These are phyloP conservation scores for Drosophila pandora DNA, from an alignment of 1,140 invertebrate species.

Conservation along the genomic window DNA sequence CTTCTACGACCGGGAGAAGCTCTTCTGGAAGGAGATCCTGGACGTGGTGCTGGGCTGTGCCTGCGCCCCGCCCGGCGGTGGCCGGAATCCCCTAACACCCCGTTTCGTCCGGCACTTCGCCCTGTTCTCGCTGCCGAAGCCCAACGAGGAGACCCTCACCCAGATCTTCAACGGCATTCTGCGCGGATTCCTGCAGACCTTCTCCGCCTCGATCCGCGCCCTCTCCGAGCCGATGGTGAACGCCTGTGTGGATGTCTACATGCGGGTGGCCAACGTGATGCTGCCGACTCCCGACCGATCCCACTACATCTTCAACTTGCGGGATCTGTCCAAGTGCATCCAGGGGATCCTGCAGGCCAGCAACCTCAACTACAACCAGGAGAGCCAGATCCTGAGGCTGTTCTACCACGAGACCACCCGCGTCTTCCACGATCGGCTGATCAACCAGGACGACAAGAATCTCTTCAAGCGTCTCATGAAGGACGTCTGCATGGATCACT, in stretches of 20 bases:
- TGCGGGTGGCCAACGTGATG: constrained; percentile 90
- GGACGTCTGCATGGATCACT: constrained; percentile 86
- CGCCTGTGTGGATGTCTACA: constrained; percentile 92
- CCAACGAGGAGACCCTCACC: constrained; percentile 89
- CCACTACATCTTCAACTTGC: constrained; percentile 96
- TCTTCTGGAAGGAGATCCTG: constrained; percentile 94
- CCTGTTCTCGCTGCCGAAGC: constrained; percentile 90
- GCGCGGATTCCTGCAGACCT: constrained; percentile 88
- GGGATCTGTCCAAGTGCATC: constrained; percentile 95
- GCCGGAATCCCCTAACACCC: constrained; percentile 92
- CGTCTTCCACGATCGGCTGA: constrained; percentile 95
- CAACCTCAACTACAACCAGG: constrained; percentile 84
- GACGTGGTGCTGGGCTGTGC: constrained; percentile 92
- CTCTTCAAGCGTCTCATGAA: constrained; percentile 90
- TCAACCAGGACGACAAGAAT: constrained; percentile 91
- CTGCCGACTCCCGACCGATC: constrained; percentile 94
- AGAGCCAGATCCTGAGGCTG: constrained; percentile 85
- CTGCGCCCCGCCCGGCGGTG: constrained; percentile 95
- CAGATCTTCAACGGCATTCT: constrained; percentile 90
- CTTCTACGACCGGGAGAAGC: constrained; percentile 92
- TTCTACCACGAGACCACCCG: constrained; percentile 96
- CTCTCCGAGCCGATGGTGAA: constrained; percentile 90
- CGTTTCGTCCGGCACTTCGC: constrained; percentile 94
- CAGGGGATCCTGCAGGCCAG: constrained; percentile 92
- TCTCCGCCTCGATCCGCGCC: constrained; percentile 88